Evolutionary conservation across 2,888 invertebrate genomes (phyloP).

Genomic region (Drosophila kokeensis): DNA sequence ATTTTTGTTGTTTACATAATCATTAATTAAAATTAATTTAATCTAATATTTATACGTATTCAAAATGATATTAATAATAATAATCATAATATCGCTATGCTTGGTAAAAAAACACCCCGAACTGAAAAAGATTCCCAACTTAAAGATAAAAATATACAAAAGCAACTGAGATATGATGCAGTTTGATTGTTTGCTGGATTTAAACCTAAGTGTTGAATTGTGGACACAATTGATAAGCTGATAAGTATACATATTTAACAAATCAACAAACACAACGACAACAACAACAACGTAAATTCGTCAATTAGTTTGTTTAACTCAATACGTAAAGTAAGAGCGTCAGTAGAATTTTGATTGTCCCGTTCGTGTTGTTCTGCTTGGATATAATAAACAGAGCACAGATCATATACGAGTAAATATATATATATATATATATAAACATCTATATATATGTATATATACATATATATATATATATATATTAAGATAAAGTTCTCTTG

Average conservation of each 20-base stretch:
- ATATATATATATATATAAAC: conserved; percentile 3
- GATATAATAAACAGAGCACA: conserved; percentile 45
- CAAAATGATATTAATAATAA: conserved; percentile 21
- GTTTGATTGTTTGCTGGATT: conserved; percentile 49
- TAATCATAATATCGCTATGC: conserved; percentile 51
- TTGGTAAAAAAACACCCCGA: conserved; percentile 36
- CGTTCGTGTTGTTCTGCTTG: conserved; percentile 70
- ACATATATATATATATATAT: conserved; percentile 38
- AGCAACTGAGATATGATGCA: conserved; percentile 24
- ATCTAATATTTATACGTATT: conserved; percentile 63
- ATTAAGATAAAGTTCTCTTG: conserved; percentile 16
- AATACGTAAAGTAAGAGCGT: conserved; percentile 60
- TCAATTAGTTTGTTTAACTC: conserved; percentile 28
- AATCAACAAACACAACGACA: conserved; percentile 40
- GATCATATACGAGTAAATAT: conserved; percentile 28
- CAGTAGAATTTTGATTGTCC: conserved; percentile 82
- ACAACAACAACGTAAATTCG: conserved; percentile 63
- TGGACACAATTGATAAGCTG: conserved; percentile 4
- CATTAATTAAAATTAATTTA: conserved; percentile 72
- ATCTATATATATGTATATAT: conserved; percentile 45
- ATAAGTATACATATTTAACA: conserved; percentile 3
- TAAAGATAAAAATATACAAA: conserved; percentile 14
- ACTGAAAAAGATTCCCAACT: conserved; percentile 15
- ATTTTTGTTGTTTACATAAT: conserved; percentile 56
- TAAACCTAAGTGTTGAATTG: conserved; percentile 13